Evolutionary conservation across 2,888 invertebrate species (phyloP).

Genomic region (Theretra japonica): DNA sequence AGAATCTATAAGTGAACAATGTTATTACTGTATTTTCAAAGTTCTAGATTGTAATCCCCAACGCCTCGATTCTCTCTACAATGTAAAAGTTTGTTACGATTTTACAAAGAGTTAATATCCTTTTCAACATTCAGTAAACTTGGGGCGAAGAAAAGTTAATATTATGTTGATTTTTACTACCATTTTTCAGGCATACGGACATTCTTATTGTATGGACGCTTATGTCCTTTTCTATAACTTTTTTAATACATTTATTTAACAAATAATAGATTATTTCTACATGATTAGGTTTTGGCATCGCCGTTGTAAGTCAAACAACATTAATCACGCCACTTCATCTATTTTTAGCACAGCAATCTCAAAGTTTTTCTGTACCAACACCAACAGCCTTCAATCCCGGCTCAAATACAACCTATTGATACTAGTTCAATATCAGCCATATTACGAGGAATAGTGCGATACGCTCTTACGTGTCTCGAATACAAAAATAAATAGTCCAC

Average conservation of each 20-base stretch:
- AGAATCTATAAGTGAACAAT: background rate
- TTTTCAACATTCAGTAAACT: background rate
- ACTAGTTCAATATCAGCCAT: slow-evolving; percentile 12
- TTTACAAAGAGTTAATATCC: slow-evolving; percentile 3
- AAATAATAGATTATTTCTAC: too few species aligned
- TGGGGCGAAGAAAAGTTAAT: background rate
- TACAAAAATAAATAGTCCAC: slow-evolving; percentile 24
- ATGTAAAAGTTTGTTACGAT: background rate
- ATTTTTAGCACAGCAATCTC: background rate
- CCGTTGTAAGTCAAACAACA: background rate
- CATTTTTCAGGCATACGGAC: background rate
- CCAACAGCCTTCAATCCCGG: background rate
- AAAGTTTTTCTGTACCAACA: background rate
- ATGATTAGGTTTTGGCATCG: too few species aligned
- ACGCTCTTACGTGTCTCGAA: slow-evolving; percentile 21
- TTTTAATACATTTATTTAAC: too few species aligned
- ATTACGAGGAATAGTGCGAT: slow-evolving; percentile 9
- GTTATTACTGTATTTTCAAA: background rate
- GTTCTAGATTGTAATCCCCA: background rate
- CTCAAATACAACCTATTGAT: background rate
- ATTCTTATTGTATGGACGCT: background rate
- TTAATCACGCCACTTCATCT: too few species aligned
- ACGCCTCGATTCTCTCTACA: background rate
- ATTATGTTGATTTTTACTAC: background rate
- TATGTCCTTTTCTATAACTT: too few species aligned